A percentile compares a stretch with the other conserved stretches of the same genome.
Evolutionary conservation across 1,140 invertebrate species (phyloP).

Genomic region (Microvelia longipes): DNA sequence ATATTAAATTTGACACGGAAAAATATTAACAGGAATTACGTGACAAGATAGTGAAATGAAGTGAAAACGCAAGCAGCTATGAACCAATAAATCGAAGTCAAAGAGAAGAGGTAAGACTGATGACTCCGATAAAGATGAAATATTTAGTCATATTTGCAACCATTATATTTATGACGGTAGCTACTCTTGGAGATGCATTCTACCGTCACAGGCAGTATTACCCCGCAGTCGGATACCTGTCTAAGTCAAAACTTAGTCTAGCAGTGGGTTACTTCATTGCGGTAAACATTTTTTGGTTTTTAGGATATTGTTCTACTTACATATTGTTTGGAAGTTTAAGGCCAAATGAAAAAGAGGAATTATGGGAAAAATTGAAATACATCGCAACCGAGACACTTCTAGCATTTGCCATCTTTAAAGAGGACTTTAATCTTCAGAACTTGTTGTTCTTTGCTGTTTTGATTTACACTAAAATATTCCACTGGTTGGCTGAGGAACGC

Average conservation of each 20-base stretch:
- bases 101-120: no score
- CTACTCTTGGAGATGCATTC: conserved; percentile 3
- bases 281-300: neutral
- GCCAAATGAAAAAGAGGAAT: conserved; percentile 28
- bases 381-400: conserved; percentile 48
- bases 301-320: neutral
- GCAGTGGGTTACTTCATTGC: neutral
- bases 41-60: no score
- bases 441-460: conserved; percentile 1
- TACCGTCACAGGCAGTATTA: conserved; percentile 11
- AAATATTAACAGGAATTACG: no score
- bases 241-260: conserved; percentile 3
- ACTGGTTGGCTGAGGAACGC: conserved; percentile 9
- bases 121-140: neutral
- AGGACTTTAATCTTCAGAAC: conserved; percentile 2
- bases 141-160: neutral
- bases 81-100: no score
- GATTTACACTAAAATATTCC: conserved; percentile 8
- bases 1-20: no score
- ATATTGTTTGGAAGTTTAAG: conserved; percentile 9
- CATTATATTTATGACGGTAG: neutral
- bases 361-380: conserved; percentile 47
- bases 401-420: conserved; percentile 44
- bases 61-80: no score
- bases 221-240: conserved; percentile 8